Conservation (phyloP, 2,888 invertebrate genomes). For the Gortyna flavago region DNA sequence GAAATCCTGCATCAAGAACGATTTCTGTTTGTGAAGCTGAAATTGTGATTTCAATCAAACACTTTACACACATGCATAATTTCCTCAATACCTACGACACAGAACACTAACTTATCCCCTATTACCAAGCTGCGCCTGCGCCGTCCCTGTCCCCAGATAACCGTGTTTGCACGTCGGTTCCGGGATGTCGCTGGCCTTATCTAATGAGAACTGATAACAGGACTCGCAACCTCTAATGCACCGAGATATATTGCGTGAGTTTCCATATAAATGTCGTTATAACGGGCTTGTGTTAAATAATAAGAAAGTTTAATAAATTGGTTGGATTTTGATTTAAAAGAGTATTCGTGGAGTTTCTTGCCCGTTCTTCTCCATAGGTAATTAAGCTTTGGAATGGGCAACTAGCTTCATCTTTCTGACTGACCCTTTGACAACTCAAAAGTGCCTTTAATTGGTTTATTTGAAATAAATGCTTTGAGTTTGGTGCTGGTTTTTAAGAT, state of each 20-base stretch:
- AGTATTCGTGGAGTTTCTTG: no score
- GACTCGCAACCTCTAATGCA: slow-evolving; percentile 60
- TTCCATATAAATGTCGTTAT: slow-evolving; percentile 47
- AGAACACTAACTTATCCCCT: slow-evolving; percentile 33
- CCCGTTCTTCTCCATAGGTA: no score
- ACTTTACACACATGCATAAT: not conserved
- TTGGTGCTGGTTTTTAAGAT: not conserved
- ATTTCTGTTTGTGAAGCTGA: not conserved
- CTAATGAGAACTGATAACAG: slow-evolving; percentile 79
- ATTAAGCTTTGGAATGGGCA: no score
- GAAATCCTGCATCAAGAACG: not conserved
- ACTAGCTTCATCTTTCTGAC: no score
- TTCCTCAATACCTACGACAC: slow-evolving; percentile 20
- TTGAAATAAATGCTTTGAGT: no score
- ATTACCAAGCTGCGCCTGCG: slow-evolving; percentile 54
- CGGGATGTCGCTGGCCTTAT: slow-evolving; percentile 81
- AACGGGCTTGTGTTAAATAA: slow-evolving; percentile 1
- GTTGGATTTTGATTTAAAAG: not conserved
- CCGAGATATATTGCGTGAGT: slow-evolving; percentile 38
- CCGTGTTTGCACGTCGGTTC: slow-evolving; percentile 78
- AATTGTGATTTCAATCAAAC: not conserved
- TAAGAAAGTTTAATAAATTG: slow-evolving; percentile 5
- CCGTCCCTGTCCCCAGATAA: slow-evolving; percentile 73
- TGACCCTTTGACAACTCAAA: no score
- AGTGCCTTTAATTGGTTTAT: no score